Evolutionary conservation across 2,888 invertebrate species (phyloP).

Genomic region (Tipula vernalis): DNA sequence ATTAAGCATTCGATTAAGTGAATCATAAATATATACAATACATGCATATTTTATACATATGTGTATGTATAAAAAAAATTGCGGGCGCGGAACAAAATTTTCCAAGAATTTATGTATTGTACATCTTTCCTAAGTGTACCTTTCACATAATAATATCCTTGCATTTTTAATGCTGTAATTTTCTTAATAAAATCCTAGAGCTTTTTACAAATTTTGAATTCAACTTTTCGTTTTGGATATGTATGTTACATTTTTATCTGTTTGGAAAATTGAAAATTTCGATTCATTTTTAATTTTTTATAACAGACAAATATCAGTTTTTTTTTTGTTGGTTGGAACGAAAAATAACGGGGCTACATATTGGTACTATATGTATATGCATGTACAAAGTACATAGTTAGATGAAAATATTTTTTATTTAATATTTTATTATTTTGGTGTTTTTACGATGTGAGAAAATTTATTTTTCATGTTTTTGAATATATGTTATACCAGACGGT

Average conservation of each 20-base stretch:
- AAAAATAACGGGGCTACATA: neutral
- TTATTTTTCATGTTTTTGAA: neutral
- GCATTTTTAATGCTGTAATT: neutral
- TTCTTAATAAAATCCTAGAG: neutral
- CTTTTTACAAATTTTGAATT: neutral
- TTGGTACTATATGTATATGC: neutral
- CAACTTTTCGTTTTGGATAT: neutral
- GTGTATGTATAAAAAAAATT: no score
- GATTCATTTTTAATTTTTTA: neutral
- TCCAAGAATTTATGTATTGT: neutral
- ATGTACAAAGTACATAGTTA: neutral
- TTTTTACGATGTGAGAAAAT: neutral
- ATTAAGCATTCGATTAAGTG: neutral
- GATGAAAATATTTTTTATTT: neutral
- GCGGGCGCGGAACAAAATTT: no score
- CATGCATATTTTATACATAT: no score
- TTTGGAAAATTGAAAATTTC: neutral
- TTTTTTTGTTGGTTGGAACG: neutral
- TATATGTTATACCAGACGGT: neutral
- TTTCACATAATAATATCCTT: neutral
- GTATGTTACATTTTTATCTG: neutral
- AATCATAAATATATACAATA: neutral
- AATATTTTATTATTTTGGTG: neutral
- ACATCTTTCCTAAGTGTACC: neutral
- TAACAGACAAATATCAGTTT: neutral